A percentile compares a stretch with the other conserved stretches of the same genome.
Evolutionary conservation across 2,888 invertebrate species (phyloP).

Genomic region (Noctuana brunneofusca): DNA sequence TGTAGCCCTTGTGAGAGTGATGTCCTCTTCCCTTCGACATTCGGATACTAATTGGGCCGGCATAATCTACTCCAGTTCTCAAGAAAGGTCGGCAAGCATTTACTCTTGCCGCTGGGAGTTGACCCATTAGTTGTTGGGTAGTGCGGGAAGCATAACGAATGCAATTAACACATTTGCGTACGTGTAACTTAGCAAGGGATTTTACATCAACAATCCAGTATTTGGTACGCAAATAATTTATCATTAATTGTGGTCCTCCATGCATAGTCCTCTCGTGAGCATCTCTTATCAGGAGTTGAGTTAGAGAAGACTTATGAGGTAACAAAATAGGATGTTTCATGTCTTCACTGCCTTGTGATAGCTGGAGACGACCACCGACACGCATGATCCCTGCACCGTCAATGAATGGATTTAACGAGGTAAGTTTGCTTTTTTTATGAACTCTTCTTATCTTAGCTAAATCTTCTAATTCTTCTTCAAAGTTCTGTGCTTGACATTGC

Average conservation of each 20-base stretch:
- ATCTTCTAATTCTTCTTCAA: neutral
- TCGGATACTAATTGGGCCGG: neutral
- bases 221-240: constrained; percentile 1
- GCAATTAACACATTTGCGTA: neutral
- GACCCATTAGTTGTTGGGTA: neutral
- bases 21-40: neutral
- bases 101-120: neutral
- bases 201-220: constrained; percentile 1
- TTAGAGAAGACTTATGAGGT: neutral
- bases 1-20: neutral
- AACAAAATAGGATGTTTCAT: neutral
- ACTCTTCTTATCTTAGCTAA: neutral
- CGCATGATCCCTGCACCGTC: neutral
- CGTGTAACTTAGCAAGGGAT: neutral
- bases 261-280: neutral
- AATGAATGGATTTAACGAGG: neutral
- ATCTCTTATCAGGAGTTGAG: neutral
- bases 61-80: neutral
- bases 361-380: neutral
- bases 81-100: neutral
- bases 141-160: neutral
- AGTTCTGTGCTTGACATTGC: neutral
- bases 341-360: neutral
- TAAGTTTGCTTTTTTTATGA: neutral
- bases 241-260: neutral